Evolutionary conservation across 1,140 invertebrate species (phyloP).

Genomic region (Brachionus rubens): DNA sequence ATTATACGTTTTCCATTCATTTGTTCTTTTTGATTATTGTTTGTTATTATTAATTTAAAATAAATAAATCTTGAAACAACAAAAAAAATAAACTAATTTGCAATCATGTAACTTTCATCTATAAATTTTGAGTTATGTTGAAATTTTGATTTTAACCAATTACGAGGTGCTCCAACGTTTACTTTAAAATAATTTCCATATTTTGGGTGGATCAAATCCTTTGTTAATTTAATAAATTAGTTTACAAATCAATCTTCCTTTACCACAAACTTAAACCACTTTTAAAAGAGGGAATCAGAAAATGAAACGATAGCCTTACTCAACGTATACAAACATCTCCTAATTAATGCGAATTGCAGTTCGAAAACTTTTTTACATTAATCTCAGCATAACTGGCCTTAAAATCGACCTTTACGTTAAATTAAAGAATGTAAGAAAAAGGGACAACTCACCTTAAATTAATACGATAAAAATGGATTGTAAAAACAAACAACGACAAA

Average conservation of each 20-base stretch:
- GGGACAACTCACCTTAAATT: too few relatives aligned
- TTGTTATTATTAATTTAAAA: neutral
- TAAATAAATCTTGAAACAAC: neutral
- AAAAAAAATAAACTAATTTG: conserved; percentile 19
- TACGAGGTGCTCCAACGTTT: conserved; percentile 19
- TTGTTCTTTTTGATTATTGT: neutral
- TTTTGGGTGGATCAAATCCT: neutral
- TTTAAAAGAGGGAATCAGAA: too few relatives aligned
- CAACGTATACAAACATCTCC: too few relatives aligned
- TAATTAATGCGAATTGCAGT: too few relatives aligned
- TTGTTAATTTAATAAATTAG: neutral
- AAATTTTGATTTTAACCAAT: conserved; percentile 40
- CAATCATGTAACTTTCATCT: conserved; percentile 15
- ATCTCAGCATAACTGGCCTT: too few relatives aligned
- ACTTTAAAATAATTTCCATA: conserved; percentile 36
- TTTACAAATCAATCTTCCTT: neutral
- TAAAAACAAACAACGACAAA: too few relatives aligned
- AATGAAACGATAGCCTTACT: too few relatives aligned
- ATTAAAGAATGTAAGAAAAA: too few relatives aligned
- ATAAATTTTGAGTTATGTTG: neutral
- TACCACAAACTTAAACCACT: neutral
- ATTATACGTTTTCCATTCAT: neutral
- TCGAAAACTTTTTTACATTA: too few relatives aligned
- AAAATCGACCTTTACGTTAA: too few relatives aligned
- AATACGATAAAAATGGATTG: too few relatives aligned